Percentiles rank a stretch among this genome's conserved stretches.
Evolutionary conservation across 2,888 invertebrate species (phyloP).

Genomic region (Andrena trimmerana): DNA sequence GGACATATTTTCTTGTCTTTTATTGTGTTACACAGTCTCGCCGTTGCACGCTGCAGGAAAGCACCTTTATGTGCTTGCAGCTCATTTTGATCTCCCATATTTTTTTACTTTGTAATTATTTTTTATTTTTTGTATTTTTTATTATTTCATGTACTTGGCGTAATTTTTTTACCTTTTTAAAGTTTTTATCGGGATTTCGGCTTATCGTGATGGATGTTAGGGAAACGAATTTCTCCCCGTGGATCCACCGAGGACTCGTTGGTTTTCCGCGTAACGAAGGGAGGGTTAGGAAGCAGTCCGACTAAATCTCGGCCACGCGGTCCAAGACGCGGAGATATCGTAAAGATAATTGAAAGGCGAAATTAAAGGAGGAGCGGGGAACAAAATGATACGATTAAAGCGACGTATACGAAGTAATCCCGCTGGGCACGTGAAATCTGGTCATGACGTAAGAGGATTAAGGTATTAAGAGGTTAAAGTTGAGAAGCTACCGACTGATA

Average conservation of each 20-base stretch:
- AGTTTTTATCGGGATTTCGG: background rate
- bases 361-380: conserved; percentile 54
- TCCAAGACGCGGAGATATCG: background rate
- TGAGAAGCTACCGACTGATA: conserved; percentile 67
- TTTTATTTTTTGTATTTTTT: too few relatives aligned
- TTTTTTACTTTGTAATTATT: too few relatives aligned
- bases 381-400: conserved; percentile 60
- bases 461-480: conserved; percentile 69
- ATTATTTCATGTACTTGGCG: too few relatives aligned
- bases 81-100: too few relatives aligned
- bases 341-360: conserved; percentile 53
- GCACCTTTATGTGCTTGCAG: too few relatives aligned
- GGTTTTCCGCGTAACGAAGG: background rate
- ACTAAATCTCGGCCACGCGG: background rate
- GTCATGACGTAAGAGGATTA: conserved; percentile 71
- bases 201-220: background rate
- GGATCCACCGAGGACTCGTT: background rate
- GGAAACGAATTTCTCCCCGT: too few relatives aligned
- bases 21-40: too few relatives aligned
- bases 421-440: conserved; percentile 65
- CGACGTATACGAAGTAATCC: conserved; percentile 65
- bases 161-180: too few relatives aligned
- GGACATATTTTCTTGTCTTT: too few relatives aligned
- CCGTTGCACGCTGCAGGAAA: too few relatives aligned
- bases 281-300: conserved; percentile 5